Evolutionary conservation across 2,113 vertebrate species (phyloP).

Genomic region (Recurvirostra avosetta): DNA sequence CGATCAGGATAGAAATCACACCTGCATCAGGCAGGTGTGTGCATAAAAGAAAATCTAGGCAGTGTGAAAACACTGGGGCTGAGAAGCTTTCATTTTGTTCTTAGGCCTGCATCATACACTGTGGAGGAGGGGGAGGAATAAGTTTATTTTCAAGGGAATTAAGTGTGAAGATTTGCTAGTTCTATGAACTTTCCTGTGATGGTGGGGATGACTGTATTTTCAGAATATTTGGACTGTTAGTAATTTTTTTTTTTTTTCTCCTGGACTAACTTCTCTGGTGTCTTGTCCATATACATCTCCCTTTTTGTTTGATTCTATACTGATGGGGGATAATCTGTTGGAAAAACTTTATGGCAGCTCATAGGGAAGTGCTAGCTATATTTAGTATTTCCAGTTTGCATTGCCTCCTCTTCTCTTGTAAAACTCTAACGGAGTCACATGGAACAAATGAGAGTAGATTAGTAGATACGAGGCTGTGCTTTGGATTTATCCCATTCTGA

Average conservation of each 20-base stretch:
- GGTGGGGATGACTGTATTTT: background rate
- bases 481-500: background rate
- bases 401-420: background rate
- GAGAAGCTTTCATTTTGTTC: background rate
- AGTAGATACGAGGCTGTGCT: background rate
- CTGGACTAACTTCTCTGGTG: background rate
- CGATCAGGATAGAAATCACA: background rate
- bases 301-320: background rate
- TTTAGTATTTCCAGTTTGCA: background rate
- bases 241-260: background rate
- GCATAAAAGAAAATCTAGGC: background rate
- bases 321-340: background rate
- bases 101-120: background rate
- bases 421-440: background rate
- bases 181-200: background rate
- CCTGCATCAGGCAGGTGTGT: background rate
- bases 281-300: background rate
- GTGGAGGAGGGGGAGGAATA: background rate
- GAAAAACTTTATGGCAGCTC: background rate
- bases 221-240: background rate
- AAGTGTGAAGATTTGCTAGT: background rate
- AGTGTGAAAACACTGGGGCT: background rate
- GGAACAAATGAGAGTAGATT: background rate
- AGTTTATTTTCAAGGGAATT: background rate
- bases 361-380: background rate